Conservation (phyloP, 1,140 invertebrate species). For the Drosophila nasuta region DNA sequence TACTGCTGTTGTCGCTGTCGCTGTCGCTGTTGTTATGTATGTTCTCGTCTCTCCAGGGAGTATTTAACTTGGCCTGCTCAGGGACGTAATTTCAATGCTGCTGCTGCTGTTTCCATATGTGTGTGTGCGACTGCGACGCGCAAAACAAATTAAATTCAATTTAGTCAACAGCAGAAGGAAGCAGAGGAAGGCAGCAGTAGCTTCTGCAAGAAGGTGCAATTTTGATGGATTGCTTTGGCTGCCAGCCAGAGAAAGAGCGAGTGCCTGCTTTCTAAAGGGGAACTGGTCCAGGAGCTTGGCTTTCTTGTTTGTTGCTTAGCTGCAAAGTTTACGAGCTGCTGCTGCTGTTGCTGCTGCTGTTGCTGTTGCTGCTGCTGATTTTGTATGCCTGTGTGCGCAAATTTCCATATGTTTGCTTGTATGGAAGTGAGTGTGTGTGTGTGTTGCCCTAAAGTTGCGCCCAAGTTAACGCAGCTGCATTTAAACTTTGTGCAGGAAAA, state of each 20-base stretch:
- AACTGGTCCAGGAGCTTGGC: slow-evolving; percentile 40
- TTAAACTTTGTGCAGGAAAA: slow-evolving; percentile 68
- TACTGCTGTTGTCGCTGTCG: slow-evolving; percentile 30
- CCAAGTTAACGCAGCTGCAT: slow-evolving; percentile 79
- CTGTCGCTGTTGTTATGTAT: slow-evolving; percentile 26
- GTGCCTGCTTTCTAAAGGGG: slow-evolving; percentile 32
- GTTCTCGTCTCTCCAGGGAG: slow-evolving; percentile 60
- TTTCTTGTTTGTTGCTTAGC: slow-evolving; percentile 82
- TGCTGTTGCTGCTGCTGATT: slow-evolving; percentile 39
- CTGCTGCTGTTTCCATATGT: slow-evolving; percentile 10
- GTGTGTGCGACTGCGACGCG: slow-evolving; percentile 61
- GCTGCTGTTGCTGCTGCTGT: slow-evolving; percentile 25
- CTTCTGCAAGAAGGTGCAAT: slow-evolving; percentile 83
- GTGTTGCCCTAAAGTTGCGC: slow-evolving; percentile 46
- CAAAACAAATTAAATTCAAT: slow-evolving; percentile 84
- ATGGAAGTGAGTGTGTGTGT: slow-evolving; percentile 26
- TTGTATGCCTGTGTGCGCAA: slow-evolving; percentile 52
- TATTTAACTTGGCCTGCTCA: slow-evolving; percentile 72
- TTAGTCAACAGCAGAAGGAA: slow-evolving; percentile 66
- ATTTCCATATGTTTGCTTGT: slow-evolving; percentile 50
- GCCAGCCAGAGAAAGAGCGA: slow-evolving; percentile 41
- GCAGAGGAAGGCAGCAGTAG: slow-evolving; percentile 14
- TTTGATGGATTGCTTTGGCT: slow-evolving; percentile 84
- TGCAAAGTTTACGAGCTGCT: slow-evolving; percentile 72
- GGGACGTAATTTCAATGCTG: slow-evolving; percentile 69